Evolutionary conservation across 1,140 invertebrate species (phyloP).

Genomic region (Drosophila pectinifera): DNA sequence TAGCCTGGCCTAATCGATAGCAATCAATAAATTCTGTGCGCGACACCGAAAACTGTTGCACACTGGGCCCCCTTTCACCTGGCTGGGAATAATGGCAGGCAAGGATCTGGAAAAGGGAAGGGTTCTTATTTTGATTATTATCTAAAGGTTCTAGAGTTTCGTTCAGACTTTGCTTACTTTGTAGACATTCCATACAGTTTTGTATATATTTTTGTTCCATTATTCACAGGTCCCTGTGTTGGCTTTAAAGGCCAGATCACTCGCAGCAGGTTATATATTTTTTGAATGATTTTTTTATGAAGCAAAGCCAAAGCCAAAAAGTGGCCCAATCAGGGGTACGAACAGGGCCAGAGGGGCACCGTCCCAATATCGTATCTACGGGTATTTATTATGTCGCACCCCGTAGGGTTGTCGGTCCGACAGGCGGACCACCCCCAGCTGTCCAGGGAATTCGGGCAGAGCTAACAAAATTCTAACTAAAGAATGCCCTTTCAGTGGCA

Average conservation of each 20-base stretch:
- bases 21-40: slow-evolving; percentile 69
- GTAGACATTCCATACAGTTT: too few relatives aligned
- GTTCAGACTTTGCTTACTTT: too few relatives aligned
- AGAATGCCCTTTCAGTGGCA: background rate
- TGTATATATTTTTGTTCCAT: too few relatives aligned
- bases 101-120: too few relatives aligned
- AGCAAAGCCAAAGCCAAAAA: slow-evolving; percentile 10
- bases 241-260: background rate
- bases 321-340: background rate
- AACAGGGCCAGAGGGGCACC: slow-evolving; percentile 9
- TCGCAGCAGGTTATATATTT: background rate
- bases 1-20: slow-evolving; percentile 62
- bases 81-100: too few relatives aligned
- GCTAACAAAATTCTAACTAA: background rate
- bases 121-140: too few relatives aligned
- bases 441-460: too few relatives aligned
- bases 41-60: slow-evolving; percentile 44
- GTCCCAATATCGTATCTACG: slow-evolving; percentile 3
- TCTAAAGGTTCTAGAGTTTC: too few relatives aligned
- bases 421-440: background rate
- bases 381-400: slow-evolving; percentile 10
- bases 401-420: background rate
- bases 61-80: background rate
- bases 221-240: background rate
- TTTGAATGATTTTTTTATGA: background rate